phyloP scores from a whole-genome alignment of 1,140 invertebrate species.

The Brachionus manjavacas region DNA sequence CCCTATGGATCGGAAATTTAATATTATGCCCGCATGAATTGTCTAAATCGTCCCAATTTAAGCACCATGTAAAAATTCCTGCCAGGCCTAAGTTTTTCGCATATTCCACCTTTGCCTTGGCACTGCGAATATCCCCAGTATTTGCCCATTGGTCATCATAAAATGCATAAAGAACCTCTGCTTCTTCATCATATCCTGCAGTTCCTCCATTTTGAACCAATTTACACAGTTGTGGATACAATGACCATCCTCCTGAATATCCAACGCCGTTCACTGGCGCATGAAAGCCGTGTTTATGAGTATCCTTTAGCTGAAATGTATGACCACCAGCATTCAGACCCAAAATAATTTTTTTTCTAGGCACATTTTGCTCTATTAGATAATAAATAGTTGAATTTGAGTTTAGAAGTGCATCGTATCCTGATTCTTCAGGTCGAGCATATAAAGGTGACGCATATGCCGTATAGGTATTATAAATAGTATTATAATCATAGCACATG shows the following conservation, averaged over 20 bases:
- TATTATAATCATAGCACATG: slow-evolving; percentile 30
- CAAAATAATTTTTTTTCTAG: background rate
- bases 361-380: background rate
- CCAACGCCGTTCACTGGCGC: background rate
- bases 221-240: background rate
- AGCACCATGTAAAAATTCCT: slow-evolving; percentile 6
- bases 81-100: background rate
- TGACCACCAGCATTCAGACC: background rate
- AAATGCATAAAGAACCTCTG: background rate
- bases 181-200: background rate
- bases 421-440: background rate
- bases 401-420: background rate
- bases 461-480: slow-evolving; percentile 11
- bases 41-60: slow-evolving; percentile 9
- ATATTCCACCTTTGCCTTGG: background rate
- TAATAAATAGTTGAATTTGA: background rate
- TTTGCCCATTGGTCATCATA: slow-evolving; percentile 16
- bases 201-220: background rate
- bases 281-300: background rate
- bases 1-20: background rate
- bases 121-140: background rate
- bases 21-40: background rate
- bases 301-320: slow-evolving; percentile 20
- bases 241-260: background rate
- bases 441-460: background rate